phyloP scores from a whole-genome alignment of 2,888 invertebrate genomes.

The Saturnia japonica region DNA sequence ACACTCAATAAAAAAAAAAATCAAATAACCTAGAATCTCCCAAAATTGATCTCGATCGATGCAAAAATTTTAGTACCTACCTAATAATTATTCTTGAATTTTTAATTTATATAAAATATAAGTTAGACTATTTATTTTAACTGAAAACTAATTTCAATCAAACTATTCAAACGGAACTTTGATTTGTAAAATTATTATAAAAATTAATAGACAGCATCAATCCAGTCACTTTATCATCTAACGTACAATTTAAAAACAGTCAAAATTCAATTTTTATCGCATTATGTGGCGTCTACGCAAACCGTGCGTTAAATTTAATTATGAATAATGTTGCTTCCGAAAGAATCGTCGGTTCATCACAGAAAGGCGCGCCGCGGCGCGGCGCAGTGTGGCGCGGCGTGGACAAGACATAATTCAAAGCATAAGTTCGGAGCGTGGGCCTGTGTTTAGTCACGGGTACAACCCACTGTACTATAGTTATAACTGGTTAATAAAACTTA shows the following conservation, averaged over 20 bases:
- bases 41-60: not conserved
- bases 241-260: slow-evolving; percentile 41
- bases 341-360: slow-evolving; percentile 45
- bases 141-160: not conserved
- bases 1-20: too few species aligned
- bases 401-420: slow-evolving; percentile 58
- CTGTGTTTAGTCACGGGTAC: slow-evolving; percentile 72
- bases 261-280: slow-evolving; percentile 65
- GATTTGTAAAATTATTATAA: not conserved
- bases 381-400: slow-evolving; percentile 32
- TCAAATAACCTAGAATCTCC: too few species aligned
- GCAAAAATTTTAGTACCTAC: too few species aligned
- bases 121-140: not conserved
- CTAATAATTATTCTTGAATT: too few species aligned
- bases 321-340: slow-evolving; percentile 60
- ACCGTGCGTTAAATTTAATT: slow-evolving; percentile 74
- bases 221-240: not conserved
- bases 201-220: not conserved
- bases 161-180: not conserved
- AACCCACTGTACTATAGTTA: slow-evolving; percentile 56
- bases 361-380: slow-evolving; percentile 30
- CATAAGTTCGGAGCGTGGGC: slow-evolving; percentile 71
- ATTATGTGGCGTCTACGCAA: slow-evolving; percentile 63
- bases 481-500: slow-evolving; percentile 59
- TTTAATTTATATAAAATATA: too few species aligned